phyloP scores from a whole-genome alignment of 2,113 vertebrate species.

The Leuciscus idus region DNA sequence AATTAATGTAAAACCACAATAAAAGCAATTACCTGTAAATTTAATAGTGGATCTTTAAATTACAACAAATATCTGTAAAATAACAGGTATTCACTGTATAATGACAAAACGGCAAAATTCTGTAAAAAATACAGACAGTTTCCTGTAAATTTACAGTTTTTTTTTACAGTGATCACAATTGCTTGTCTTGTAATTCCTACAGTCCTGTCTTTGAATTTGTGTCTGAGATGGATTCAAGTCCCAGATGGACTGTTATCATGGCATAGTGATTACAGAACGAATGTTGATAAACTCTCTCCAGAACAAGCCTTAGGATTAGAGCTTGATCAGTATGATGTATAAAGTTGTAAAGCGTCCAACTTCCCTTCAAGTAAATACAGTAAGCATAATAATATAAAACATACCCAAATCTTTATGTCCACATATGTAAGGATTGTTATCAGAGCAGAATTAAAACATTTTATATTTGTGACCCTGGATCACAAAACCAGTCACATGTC shows the following conservation, averaged over 20 bases:
- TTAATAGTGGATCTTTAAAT: no score
- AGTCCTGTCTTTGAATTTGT: slow-evolving; percentile 22
- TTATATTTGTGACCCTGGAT: background rate
- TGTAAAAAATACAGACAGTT: no score
- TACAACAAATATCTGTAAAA: no score
- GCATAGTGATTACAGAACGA: slow-evolving; percentile 67
- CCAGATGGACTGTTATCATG: slow-evolving; percentile 65
- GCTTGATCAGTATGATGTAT: slow-evolving; percentile 52
- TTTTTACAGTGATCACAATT: no score
- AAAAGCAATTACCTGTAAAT: no score
- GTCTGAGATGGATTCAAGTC: slow-evolving; percentile 19
- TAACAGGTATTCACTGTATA: no score
- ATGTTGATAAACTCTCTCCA: slow-evolving; percentile 69
- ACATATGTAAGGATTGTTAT: background rate
- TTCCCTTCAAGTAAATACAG: slow-evolving; percentile 39
- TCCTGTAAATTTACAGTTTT: no score
- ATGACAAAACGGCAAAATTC: no score
- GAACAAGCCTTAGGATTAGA: slow-evolving; percentile 71
- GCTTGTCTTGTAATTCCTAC: background rate
- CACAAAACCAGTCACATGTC: no score
- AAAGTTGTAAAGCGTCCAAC: slow-evolving; percentile 62
- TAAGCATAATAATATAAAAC: slow-evolving; percentile 54
- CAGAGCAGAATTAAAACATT: background rate
- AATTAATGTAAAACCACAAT: no score
- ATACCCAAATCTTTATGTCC: background rate